These are phyloP conservation scores for Trididemnum miniatum DNA, from an alignment of 23 tunicate genomes.

Conservation along the genomic window DNA sequence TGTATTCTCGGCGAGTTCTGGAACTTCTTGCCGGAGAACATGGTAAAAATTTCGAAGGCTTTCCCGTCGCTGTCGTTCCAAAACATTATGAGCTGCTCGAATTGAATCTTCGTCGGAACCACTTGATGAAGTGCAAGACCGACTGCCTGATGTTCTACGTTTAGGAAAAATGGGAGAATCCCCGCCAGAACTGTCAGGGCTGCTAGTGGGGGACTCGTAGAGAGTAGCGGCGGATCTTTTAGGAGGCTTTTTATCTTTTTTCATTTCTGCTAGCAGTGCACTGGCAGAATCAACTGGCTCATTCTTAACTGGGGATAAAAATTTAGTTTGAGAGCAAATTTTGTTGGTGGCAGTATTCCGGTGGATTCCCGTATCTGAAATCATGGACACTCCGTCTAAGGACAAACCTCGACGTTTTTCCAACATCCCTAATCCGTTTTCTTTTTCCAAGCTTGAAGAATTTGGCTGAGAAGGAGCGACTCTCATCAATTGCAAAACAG, in stretches of 20 bases:
- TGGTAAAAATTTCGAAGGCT: conserved; percentile 69
- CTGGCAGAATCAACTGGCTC: neutral
- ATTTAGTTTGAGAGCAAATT: neutral
- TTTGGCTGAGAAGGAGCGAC: conserved; percentile 6
- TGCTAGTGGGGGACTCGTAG: conserved; percentile 55
- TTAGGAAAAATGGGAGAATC: conserved; percentile 47
- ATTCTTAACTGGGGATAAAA: neutral
- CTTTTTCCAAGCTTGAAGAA: neutral
- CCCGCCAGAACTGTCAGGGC: conserved; percentile 42
- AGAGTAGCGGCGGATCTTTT: neutral
- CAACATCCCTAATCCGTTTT: neutral
- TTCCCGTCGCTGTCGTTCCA: conserved; percentile 79
- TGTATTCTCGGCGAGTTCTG: conserved; percentile 56
- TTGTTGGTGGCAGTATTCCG: conserved; percentile 3
- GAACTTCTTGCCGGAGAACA: conserved; percentile 54
- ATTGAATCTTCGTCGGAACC: conserved; percentile 77
- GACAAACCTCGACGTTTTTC: conserved; percentile 54
- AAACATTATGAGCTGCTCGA: conserved; percentile 84
- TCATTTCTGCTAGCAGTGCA: conserved; percentile 15
- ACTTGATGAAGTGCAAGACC: conserved; percentile 16
- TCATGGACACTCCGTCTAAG: conserved; percentile 83
- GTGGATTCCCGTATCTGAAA: conserved; percentile 52
- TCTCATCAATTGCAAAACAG: conserved; percentile 42
- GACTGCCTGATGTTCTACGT: conserved; percentile 14
- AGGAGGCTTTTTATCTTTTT: conserved; percentile 19